Percentiles rank a stretch among this genome's conserved stretches.
Evolutionary conservation across 2,888 invertebrate species (phyloP).

Genomic region (Epirrita christyi): DNA sequence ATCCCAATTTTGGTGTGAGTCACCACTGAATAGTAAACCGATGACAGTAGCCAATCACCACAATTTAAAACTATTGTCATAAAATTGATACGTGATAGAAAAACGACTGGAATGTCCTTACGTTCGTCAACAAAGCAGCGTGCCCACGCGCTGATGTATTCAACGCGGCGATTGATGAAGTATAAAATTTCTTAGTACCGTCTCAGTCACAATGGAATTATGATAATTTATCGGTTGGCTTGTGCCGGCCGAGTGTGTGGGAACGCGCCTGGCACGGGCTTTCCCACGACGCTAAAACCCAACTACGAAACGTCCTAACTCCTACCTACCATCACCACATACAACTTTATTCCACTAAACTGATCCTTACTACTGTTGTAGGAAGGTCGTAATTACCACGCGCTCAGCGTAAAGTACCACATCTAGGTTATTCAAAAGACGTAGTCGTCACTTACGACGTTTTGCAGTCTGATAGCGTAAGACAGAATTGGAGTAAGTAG

Average conservation of each 20-base stretch:
- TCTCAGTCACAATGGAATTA: constrained; percentile 85
- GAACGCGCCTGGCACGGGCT: constrained; percentile 84
- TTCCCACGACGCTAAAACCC: constrained; percentile 76
- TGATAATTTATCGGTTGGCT: constrained; percentile 85
- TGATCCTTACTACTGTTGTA: constrained; percentile 33
- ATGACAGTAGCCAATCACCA: constrained; percentile 28
- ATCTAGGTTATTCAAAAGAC: constrained; percentile 52
- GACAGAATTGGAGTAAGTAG: constrained; percentile 85
- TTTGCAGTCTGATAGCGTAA: constrained; percentile 55
- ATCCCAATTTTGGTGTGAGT: constrained; percentile 40
- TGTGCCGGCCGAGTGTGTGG: constrained; percentile 85
- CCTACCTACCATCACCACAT: constrained; percentile 55
- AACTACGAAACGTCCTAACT: constrained; percentile 62
- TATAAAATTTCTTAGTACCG: constrained; percentile 85
- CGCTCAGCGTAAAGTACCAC: constrained; percentile 45
- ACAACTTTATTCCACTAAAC: constrained; percentile 54
- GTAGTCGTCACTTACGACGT: constrained; percentile 63
- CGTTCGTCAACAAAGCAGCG: constrained; percentile 69
- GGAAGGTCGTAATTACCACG: constrained; percentile 61
- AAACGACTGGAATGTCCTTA: constrained; percentile 31
- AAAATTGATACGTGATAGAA: constrained; percentile 65
- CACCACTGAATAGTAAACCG: constrained; percentile 6
- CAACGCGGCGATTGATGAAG: constrained; percentile 83
- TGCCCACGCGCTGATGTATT: constrained; percentile 83
- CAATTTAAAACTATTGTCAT: constrained; percentile 61